Base-by-base conservation (phyloP, 1,140 invertebrate genomes). In the Drosophila lowei region DNA sequence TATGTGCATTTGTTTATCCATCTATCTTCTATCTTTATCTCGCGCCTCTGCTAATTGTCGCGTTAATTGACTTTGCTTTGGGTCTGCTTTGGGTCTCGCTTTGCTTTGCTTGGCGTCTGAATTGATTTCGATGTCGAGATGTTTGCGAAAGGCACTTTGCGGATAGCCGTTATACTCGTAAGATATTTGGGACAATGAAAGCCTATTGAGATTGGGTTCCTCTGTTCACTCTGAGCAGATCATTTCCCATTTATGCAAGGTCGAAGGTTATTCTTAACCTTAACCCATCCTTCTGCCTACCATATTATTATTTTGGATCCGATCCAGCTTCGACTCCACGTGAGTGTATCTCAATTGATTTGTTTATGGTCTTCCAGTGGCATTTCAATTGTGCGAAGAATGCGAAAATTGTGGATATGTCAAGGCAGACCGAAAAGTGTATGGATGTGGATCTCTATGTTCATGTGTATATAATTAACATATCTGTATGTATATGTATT, bases 141-240 rank as follows among this genome's bases (percentile, higher is more conserved):
- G 53, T 72, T 77, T 73, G 61, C 79, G 34, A 47, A 34, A 77
- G 57, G 53, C 64, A 74, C 75, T 72, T 81, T 61, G 55, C 56
- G 58, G 11, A 38, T 11, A 38, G 34, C 34, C 34, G 54, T 49
- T 41, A 71, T 48, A 47, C 54, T 25, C 57, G 50, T 47, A 47
- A 56, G 63, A 56, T 70, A 83, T 78, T 83, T 78, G 74, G 79
- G 70, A 74, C 79, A 81, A 73, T 52, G 67, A 65, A 80, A 60
- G 61, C 59, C 66, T 49, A 70, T 62, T 72, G 58, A 21, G 64
- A n/a, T n/a, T n/a, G n/a, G n/a, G n/a, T n/a, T n/a, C n/a, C n/a
- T n/a, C n/a, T n/a, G n/a, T n/a, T n/a, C n/a, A n/a, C n/a, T n/a
- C n/a, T n/a, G n/a, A n/a, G n/a, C n/a, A n/a, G 30, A 50, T 34